Evolutionary conservation across 2,113 vertebrate species (phyloP), one percentile per base, ranked within the genome.

Genomic region (Cariama cristata): DNA sequence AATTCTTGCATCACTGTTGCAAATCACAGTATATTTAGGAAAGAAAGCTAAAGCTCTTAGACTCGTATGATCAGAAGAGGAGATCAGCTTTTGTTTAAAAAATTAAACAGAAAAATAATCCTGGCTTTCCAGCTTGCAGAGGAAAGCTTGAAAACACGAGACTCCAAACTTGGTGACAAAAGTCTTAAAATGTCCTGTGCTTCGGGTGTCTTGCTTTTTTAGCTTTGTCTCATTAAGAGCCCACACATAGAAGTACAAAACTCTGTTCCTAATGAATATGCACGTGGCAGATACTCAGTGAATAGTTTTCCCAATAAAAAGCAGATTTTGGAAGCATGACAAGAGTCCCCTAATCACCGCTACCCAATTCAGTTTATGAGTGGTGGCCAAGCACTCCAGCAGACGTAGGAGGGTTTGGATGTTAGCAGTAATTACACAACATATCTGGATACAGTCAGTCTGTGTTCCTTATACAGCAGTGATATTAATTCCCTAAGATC

Each of bases 401-500:
- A 79, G 79, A 55, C 12, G 62, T n/a, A 53, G 33, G 44, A 85
- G 27, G 12, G 24, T 60, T 82, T 73, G 32, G 15, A 73, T 72
- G 12, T 69, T 50, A 85, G 40, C 9, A 55, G 17, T 60, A 89
- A 74, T 62, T 75, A 32, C 23, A 64, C 44, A 81, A 40, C 24
- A 6, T 71, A 62, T 35, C 45, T 88, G 56, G 32, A 73, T 55
- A 82, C 55, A 81, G 71, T 69, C 59, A 49, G 32, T 12, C 73
- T 90, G 14, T 79, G 68, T 92, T 93, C 52, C 21, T 92, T 93
- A 68, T 32, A 40, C 6, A 47, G 23, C 21, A 91, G 26, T 38
- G 28, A 82, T 87, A 62, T 73, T 71, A 79, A 94, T 89, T 85
- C 77, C 86, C 74, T 88, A 64, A 62, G 55, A 80, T 93, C 90